A percentile compares a stretch with the other conserved stretches of the same genome.
Conservation (phyloP, 1,140 invertebrate species). For the Sesamia nonagrioides region DNA sequence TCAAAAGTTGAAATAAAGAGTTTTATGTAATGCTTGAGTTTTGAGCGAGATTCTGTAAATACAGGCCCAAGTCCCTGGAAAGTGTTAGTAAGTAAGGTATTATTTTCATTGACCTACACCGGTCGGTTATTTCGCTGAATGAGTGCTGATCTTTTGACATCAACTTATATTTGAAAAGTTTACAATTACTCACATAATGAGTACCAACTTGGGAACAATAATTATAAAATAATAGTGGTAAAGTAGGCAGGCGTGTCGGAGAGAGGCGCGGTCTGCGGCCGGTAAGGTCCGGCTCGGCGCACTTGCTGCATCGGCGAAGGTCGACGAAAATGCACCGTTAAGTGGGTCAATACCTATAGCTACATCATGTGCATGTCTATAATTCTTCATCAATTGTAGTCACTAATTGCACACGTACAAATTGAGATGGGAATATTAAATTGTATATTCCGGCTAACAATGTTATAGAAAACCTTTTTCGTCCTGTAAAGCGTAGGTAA, state of each 20-base stretch:
- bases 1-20: too few relatives aligned
- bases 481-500: too few relatives aligned
- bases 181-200: background rate
- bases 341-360: slow-evolving; percentile 57
- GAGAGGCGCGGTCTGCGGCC: background rate
- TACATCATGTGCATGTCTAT: background rate
- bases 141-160: too few relatives aligned
- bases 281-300: slow-evolving; percentile 11
- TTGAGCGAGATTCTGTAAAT: too few relatives aligned
- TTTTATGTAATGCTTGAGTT: too few relatives aligned
- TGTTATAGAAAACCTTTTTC: too few relatives aligned
- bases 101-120: too few relatives aligned
- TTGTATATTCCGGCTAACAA: too few relatives aligned
- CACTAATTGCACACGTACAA: background rate
- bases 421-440: too few relatives aligned
- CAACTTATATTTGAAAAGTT: background rate
- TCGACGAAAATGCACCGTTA: slow-evolving; percentile 68
- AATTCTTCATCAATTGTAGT: background rate
- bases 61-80: too few relatives aligned
- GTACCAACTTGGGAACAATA: slow-evolving; percentile 4
- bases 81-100: too few relatives aligned
- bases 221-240: slow-evolving; percentile 16
- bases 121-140: too few relatives aligned
- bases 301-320: slow-evolving; percentile 58
- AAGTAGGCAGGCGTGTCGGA: slow-evolving; percentile 30